Evolutionary conservation across 2,888 invertebrate species (phyloP), one percentile per base, ranked within the genome.

Genomic region (Tyria jacobaeae): DNA sequence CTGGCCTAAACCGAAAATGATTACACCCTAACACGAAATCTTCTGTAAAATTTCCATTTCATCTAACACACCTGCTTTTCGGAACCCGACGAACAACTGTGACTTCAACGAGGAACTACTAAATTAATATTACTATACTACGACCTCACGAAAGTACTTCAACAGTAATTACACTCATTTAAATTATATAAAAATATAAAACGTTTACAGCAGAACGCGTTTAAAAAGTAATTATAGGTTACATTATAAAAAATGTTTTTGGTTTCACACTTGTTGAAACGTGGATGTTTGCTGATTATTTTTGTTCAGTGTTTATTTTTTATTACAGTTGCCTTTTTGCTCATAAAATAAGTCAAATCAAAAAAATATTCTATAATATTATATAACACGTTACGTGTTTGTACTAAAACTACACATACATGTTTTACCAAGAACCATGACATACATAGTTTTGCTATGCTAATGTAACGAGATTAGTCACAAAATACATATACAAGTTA

Each of bases 31-130:
- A 54, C 48, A 54, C 17, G 35, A 31, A 34, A 41, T 50, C n/a
- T 47, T 58, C 27, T 70, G 34, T 37, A 57, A 31, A 31, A 61
- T 37, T 59, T 55, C 17, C 53, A 52, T 56, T 12, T 14, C 37
- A 37, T n/a, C 15, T 10, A 3, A n/a, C 25, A 24, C 15, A 21
- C 35, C 21, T 35, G 15, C 21, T 35, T 34, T 34, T 31, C 14
- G 35, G 34, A 14, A 35, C 7, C 21, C 34, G 15, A 35, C 7
- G 15, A 10, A 51, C 35, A 51, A 51, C 51, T 51, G 51, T 35
- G 35, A 5, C 21, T 15, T 24, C 7, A 51, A 24, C 24, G 24
- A 35, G 14, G 15, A 24, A 35, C 15, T 35, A 24, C 51, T 34
- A 21, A 14, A 9, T 34, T 51, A 51, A 51, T 51, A 34, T n/a